Conservation (phyloP, 1,140 invertebrate genomes). For the Panonychus citri region DNA sequence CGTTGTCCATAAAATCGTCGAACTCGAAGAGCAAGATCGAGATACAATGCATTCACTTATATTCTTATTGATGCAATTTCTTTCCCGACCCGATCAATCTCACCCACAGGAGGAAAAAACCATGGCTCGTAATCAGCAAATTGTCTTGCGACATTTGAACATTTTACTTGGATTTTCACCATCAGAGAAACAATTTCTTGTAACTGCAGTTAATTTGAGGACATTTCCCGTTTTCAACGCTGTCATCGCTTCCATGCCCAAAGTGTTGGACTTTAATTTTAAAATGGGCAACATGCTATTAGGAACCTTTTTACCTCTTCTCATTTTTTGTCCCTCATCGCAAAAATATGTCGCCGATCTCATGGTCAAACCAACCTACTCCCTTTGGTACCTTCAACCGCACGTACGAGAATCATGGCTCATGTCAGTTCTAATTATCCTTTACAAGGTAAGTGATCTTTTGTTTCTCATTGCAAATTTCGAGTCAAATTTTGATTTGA, state of each 20-base stretch:
- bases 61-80: conserved; percentile 62
- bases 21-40: conserved; percentile 76
- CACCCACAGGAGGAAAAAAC: conserved; percentile 64
- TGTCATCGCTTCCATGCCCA: conserved; percentile 42
- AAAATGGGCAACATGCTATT: conserved; percentile 63
- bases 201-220: conserved; percentile 64
- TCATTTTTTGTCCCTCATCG: conserved; percentile 67
- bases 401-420: conserved; percentile 72
- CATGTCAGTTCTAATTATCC: conserved; percentile 66
- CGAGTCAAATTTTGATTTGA: background rate
- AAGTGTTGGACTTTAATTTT: conserved; percentile 66
- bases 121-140: conserved; percentile 45
- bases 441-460: conserved; percentile 68
- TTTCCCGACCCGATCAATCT: conserved; percentile 30
- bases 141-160: conserved; percentile 77
- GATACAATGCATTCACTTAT: conserved; percentile 89
- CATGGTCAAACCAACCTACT: conserved; percentile 38
- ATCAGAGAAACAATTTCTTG: conserved; percentile 63
- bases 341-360: conserved; percentile 25
- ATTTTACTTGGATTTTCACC: conserved; percentile 78
- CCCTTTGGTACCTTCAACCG: conserved; percentile 62
- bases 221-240: conserved; percentile 81
- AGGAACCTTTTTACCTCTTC: conserved; percentile 53
- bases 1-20: conserved; percentile 36
- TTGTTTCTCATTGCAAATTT: background rate